phyloP scores from a whole-genome alignment of 2,797 vertebrate species.

The Leuciscus waleckii region DNA sequence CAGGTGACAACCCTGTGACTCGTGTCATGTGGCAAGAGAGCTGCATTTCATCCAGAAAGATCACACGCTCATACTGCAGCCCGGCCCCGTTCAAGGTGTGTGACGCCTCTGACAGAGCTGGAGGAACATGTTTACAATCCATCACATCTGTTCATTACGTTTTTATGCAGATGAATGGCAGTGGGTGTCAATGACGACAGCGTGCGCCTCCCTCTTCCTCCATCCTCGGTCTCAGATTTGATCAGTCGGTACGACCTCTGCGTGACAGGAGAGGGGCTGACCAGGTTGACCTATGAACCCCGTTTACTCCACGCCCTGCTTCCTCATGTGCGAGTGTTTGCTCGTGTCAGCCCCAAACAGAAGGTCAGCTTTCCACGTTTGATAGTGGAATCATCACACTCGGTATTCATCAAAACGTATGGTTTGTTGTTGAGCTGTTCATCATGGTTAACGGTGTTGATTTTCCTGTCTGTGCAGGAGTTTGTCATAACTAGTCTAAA shows the following conservation, averaged over 20 bases:
- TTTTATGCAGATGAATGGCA: constrained; percentile 79
- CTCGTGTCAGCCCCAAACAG: constrained; percentile 95
- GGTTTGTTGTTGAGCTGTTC: background rate
- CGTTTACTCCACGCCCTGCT: constrained; percentile 82
- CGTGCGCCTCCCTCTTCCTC: constrained; percentile 73
- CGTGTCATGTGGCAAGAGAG: constrained; percentile 94
- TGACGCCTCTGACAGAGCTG: background rate
- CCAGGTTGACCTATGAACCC: constrained; percentile 75
- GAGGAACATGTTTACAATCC: background rate
- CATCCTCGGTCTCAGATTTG: constrained; percentile 74
- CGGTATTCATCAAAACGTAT: background rate
- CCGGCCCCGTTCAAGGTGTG: constrained; percentile 73
- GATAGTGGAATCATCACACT: background rate
- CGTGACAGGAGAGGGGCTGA: constrained; percentile 90
- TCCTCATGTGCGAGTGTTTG: constrained; percentile 90
- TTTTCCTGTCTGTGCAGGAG: constrained; percentile 77
- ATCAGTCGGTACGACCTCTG: constrained; percentile 84
- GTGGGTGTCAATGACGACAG: constrained; percentile 89
- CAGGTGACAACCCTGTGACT: constrained; percentile 93
- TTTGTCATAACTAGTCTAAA: constrained; percentile 96
- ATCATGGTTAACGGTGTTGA: background rate
- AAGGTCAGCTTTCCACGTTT: constrained; percentile 80
- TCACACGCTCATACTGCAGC: constrained; percentile 88
- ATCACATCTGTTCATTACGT: background rate
- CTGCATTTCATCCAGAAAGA: constrained; percentile 90